These are phyloP conservation scores for Troilus luridus DNA, from an alignment of 2,888 invertebrate genomes.

Conservation along the genomic window DNA sequence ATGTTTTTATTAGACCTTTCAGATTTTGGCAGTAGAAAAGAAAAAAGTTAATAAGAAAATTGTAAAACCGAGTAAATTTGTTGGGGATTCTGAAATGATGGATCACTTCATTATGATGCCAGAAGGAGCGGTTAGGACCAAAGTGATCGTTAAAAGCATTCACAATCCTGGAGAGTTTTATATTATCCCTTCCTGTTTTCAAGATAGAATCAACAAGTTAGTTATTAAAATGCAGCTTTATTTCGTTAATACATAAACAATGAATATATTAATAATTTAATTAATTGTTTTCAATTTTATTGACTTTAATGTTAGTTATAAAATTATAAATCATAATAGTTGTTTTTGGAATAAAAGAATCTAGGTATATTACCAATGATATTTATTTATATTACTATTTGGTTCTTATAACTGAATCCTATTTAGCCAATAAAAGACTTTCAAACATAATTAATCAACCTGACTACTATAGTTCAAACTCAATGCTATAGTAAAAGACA, in stretches of 20 bases:
- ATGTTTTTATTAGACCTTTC: neutral
- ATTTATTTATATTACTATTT: no score
- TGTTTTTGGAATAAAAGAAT: no score
- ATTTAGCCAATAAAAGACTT: no score
- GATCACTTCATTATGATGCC: neutral
- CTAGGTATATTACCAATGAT: no score
- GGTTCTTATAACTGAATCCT: no score
- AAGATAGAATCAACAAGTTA: constrained; percentile 53
- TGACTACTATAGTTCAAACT: no score
- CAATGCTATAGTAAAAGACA: no score
- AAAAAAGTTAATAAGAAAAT: constrained; percentile 21
- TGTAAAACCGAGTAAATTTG: neutral
- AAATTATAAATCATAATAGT: no score
- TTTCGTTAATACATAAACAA: neutral
- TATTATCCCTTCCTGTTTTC: constrained; percentile 26
- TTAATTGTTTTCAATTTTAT: no score
- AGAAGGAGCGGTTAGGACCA: constrained; percentile 12
- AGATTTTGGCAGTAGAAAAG: constrained; percentile 25
- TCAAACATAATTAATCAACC: no score
- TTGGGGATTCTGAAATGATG: neutral
- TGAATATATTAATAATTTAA: no score
- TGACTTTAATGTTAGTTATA: no score
- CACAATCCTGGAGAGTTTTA: constrained; percentile 62
- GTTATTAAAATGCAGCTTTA: constrained; percentile 12
- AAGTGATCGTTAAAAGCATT: constrained; percentile 59